Base-by-base conservation (phyloP, 2,888 invertebrate species). In the Ectemnius lituratus region DNA sequence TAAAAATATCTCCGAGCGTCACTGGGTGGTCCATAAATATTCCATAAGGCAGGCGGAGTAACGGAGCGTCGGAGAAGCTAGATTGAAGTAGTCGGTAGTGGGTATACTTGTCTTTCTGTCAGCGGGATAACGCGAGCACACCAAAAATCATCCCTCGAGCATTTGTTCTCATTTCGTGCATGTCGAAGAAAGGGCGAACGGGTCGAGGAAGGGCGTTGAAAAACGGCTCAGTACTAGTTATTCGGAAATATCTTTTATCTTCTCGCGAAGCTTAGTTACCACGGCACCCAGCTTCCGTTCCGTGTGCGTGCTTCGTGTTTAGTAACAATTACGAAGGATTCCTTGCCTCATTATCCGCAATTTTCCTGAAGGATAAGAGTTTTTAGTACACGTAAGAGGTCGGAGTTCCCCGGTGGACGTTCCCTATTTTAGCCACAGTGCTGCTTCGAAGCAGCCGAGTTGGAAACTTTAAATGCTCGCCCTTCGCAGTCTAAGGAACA, bases 41-140 rank as follows among this genome's bases (percentile, higher is more conserved):
- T 37, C 37, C 6, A 37, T 37, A 37, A 37, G 37, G 37, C 37
- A 8, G 37, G 8, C 37, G 37, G 11, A 8, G 6, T 37, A 37
- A 37, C 37, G 52, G 52, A 18, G 52, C 16, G 52, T n/a, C 16
- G 52, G 52, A 18, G 16, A n/a, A 18, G 37, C 37, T 62, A 70
- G 60, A 67, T 67, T 63, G 71, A 67, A 71, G 67, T 64, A 58
- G 58, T 52, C 57, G 47, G 4, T 49, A 62, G 57, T 66, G 69
- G 66, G 67, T 73, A 77, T 78, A 67, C 67, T 77, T 74, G 69
- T 78, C 68, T 57, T 71, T 23, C 62, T 58, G 76, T 76, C 64
- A 47, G 45, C 66, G 4, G 23, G 66, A 46, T 46, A 59, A 20
- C 66, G 64, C 52, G 57, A 67, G 68, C 23, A 70, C 62, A 66